Evolutionary conservation across 1,140 invertebrate species (phyloP).

Genomic region (Drosophila sturtevanti): DNA sequence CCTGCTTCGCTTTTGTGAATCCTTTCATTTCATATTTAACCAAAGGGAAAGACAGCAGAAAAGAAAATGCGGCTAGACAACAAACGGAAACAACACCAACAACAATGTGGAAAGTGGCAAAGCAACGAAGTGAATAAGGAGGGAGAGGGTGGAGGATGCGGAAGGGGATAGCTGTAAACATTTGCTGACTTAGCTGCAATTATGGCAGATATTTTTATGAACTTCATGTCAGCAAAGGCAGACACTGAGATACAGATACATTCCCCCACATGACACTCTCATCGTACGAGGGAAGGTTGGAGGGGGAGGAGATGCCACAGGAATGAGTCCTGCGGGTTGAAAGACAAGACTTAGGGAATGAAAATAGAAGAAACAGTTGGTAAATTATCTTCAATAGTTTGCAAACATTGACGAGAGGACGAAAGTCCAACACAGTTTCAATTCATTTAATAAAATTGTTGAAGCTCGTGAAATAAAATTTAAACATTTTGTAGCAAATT

Average conservation of each 20-base stretch:
- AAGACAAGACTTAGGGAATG: slow-evolving; percentile 22
- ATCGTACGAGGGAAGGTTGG: not conserved
- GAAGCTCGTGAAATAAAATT: not conserved
- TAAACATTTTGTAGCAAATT: too few relatives aligned
- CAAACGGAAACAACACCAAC: slow-evolving; percentile 2
- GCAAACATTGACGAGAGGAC: not conserved
- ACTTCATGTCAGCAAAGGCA: slow-evolving; percentile 51
- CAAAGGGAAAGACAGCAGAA: slow-evolving; percentile 2
- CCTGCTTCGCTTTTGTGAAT: slow-evolving; percentile 47
- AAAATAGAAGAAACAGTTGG: not conserved
- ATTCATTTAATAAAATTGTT: too few relatives aligned
- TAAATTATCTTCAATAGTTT: not conserved
- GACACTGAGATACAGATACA: slow-evolving; percentile 27
- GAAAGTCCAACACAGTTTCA: not conserved
- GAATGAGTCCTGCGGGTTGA: not conserved
- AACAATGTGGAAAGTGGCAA: not conserved
- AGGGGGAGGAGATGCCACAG: not conserved
- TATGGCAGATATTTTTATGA: slow-evolving; percentile 69
- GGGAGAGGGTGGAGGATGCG: not conserved
- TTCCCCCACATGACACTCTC: slow-evolving; percentile 6
- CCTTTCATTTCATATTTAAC: slow-evolving; percentile 66
- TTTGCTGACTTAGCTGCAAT: slow-evolving; percentile 65
- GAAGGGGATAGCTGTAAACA: slow-evolving; percentile 39
- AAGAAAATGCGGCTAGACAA: slow-evolving; percentile 35
- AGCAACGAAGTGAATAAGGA: slow-evolving; percentile 3